phyloP scores from a whole-genome alignment of 2,888 invertebrate species.

The Eupeodes latifasciatus region DNA sequence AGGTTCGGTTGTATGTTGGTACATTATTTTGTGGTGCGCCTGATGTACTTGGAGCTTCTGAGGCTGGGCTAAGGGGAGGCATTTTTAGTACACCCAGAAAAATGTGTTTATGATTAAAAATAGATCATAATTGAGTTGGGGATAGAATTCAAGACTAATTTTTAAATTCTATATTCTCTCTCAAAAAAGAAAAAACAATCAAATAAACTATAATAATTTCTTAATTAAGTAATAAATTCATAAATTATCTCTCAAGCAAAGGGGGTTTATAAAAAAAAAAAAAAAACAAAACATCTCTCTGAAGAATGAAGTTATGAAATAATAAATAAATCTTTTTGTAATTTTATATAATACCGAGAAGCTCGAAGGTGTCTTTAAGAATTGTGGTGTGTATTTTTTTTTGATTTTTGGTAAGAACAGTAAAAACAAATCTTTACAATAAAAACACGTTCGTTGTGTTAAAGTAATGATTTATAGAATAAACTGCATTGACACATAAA shows the following conservation, averaged over 20 bases:
- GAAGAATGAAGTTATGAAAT: not conserved
- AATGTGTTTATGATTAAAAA: slow-evolving; percentile 46
- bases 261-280: not conserved
- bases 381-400: too few species aligned
- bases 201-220: not conserved
- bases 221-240: slow-evolving; percentile 24
- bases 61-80: slow-evolving; percentile 50
- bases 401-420: too few species aligned
- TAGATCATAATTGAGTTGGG: slow-evolving; percentile 28
- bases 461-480: not conserved
- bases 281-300: not conserved
- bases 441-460: too few species aligned
- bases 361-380: too few species aligned
- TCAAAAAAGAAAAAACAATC: not conserved
- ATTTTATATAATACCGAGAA: too few species aligned
- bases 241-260: slow-evolving; percentile 19
- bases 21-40: not conserved
- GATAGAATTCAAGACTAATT: not conserved
- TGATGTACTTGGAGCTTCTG: slow-evolving; percentile 2
- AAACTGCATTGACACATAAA: not conserved
- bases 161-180: not conserved
- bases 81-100: slow-evolving; percentile 59
- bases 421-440: too few species aligned
- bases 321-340: not conserved
- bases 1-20: slow-evolving; percentile 44